Conservation (phyloP, 2,797 vertebrate species). For the Furcifer pardalis region DNA sequence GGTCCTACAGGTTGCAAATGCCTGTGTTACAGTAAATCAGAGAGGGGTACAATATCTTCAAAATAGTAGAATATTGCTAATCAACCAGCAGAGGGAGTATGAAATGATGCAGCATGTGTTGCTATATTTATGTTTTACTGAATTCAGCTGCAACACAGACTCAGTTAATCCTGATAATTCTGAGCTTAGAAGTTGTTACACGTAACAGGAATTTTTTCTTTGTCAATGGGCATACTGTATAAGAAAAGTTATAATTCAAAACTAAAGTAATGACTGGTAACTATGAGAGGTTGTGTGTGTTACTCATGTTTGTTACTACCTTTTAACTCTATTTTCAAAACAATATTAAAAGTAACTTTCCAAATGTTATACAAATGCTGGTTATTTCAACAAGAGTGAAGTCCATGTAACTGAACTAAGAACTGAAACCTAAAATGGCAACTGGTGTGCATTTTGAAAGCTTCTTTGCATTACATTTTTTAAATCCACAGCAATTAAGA, state of each 20-base stretch:
- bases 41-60: neutral
- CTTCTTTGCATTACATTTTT: neutral
- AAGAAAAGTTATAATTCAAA: neutral
- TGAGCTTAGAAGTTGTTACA: neutral
- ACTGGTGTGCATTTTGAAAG: neutral
- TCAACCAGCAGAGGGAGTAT: constrained; percentile 63
- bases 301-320: too few relatives aligned
- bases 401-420: neutral
- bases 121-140: neutral
- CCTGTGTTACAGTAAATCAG: neutral
- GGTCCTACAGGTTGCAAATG: too few relatives aligned
- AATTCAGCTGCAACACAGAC: neutral
- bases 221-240: neutral
- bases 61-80: neutral
- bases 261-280: neutral
- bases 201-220: neutral
- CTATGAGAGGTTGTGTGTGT: too few relatives aligned
- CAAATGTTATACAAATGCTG: neutral
- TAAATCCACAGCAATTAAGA: neutral
- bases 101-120: neutral
- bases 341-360: neutral
- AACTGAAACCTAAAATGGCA: neutral
- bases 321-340: too few relatives aligned
- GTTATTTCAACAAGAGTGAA: neutral
- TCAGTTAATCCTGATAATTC: neutral